phyloP scores from a whole-genome alignment of 2,888 invertebrate species.

The Drosophila infuscata region DNA sequence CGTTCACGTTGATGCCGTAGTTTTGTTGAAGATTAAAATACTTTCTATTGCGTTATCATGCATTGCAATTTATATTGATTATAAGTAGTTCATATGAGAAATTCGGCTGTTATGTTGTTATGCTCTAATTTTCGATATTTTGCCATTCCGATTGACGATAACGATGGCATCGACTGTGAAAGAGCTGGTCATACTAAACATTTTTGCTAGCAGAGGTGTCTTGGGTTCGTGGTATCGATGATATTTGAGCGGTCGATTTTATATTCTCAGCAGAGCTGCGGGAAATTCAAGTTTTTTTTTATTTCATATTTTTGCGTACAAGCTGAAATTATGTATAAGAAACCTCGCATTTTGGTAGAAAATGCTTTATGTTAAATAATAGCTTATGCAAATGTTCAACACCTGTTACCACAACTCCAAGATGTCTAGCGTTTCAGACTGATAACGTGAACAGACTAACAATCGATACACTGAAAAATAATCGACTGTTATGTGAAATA shows the following conservation, averaged over 20 bases:
- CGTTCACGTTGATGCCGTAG: conserved; percentile 19
- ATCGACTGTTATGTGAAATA: background rate
- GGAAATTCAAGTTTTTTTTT: background rate
- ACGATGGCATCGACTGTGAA: background rate
- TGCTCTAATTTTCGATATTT: conserved; percentile 39
- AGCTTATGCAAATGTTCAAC: background rate
- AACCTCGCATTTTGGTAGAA: background rate
- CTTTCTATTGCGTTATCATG: conserved; percentile 48
- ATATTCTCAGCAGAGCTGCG: background rate
- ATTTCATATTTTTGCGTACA: background rate
- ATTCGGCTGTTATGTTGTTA: conserved; percentile 48
- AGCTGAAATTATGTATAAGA: background rate
- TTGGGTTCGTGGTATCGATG: conserved; percentile 8
- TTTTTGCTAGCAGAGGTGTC: background rate
- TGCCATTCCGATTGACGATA: conserved; percentile 42
- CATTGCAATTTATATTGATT: conserved; percentile 72
- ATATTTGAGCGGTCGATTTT: background rate
- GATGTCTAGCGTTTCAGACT: background rate
- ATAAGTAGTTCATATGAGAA: conserved; percentile 45
- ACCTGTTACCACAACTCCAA: background rate
- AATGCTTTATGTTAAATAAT: background rate
- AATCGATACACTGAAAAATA: background rate
- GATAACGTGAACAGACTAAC: background rate
- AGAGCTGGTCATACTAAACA: conserved; percentile 17
- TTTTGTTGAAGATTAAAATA: conserved; percentile 31